Percentiles rank a stretch among this genome's conserved stretches.
These are phyloP conservation scores for Charina bottae DNA, from an alignment of 2,113 vertebrate species.

Conservation along the genomic window DNA sequence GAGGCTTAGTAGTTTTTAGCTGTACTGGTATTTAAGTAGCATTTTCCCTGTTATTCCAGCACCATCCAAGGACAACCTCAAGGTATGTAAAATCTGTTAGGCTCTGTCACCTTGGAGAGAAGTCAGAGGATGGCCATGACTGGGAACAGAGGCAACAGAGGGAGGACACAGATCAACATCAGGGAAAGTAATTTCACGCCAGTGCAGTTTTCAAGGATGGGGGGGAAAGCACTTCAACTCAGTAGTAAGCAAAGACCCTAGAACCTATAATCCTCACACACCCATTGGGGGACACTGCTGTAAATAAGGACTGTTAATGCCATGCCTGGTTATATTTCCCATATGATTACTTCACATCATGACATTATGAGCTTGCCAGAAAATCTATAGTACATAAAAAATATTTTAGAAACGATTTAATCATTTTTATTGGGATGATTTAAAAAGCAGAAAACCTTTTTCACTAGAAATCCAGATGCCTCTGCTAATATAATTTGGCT, in stretches of 20 bases:
- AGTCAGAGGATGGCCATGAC: neutral
- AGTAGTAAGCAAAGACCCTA: neutral
- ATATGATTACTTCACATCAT: neutral
- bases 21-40: neutral
- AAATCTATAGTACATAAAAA: constrained; percentile 38
- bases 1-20: neutral
- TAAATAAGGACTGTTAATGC: neutral
- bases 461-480: constrained; percentile 39
- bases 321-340: neutral
- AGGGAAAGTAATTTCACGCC: neutral
- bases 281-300: neutral
- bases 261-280: neutral
- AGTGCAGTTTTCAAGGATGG: neutral
- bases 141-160: neutral
- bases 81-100: neutral
- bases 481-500: constrained; percentile 10
- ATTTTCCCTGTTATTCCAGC: neutral
- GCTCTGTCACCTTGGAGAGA: neutral
- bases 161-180: neutral
- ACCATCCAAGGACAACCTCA: neutral
- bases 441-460: neutral
- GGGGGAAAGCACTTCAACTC: neutral
- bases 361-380: constrained; percentile 2
- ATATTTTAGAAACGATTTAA: constrained; percentile 36
- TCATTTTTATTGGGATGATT: constrained; percentile 42